Conservation (phyloP, 2,113 vertebrate species). For the Chaetodon trifascialis region DNA sequence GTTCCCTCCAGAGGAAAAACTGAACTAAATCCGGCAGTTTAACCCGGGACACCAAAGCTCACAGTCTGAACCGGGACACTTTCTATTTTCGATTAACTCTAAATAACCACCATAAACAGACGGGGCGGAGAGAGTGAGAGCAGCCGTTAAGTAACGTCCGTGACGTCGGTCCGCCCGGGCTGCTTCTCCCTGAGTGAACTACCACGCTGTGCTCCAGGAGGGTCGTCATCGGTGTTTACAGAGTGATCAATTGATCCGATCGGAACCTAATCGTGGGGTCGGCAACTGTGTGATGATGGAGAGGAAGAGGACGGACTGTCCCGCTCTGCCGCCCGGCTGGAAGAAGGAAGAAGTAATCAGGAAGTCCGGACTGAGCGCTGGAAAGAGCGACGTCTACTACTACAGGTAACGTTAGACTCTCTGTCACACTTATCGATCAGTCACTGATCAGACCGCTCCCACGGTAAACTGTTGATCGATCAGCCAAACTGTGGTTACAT, state of each 20-base stretch:
- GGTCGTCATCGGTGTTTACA: background rate
- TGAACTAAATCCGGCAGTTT: background rate
- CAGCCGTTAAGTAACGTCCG: conserved; percentile 57
- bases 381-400: conserved; percentile 81
- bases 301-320: conserved; percentile 76
- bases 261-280: background rate
- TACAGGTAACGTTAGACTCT: conserved; percentile 69
- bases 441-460: background rate
- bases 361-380: conserved; percentile 81
- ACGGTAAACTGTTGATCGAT: background rate
- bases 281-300: conserved; percentile 59
- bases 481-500: background rate
- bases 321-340: conserved; percentile 78
- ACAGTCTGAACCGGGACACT: background rate
- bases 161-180: conserved; percentile 60
- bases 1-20: background rate
- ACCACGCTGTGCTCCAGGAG: conserved; percentile 14
- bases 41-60: background rate
- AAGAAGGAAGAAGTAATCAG: conserved; percentile 82
- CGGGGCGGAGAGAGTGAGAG: conserved; percentile 40
- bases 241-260: background rate
- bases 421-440: conserved; percentile 23
- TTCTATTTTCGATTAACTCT: background rate
- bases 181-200: conserved; percentile 17
- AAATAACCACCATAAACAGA: background rate